Evolutionary conservation across 2,797 vertebrate species (phyloP).

Genomic region (Decapterus maruadsi): DNA sequence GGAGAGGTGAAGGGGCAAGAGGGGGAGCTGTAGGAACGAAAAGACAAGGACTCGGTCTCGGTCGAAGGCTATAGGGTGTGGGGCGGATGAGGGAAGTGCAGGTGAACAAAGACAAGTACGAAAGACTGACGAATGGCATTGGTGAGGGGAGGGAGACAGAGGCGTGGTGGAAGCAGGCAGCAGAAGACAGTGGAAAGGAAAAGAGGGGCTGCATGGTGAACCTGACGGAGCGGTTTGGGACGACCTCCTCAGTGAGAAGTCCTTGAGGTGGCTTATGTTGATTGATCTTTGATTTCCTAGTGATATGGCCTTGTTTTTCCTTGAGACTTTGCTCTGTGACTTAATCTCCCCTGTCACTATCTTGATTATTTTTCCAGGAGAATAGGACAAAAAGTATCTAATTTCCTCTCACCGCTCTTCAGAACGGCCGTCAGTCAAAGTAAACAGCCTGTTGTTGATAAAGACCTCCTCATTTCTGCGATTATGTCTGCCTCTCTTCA

Average conservation of each 20-base stretch:
- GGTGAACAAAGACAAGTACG: constrained; percentile 26
- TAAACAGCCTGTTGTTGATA: constrained; percentile 58
- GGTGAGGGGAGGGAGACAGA: neutral
- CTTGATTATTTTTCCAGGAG: constrained; percentile 43
- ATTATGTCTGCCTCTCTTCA: constrained; percentile 36
- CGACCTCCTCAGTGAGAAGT: constrained; percentile 45
- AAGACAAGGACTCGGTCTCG: constrained; percentile 10
- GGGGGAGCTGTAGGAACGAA: constrained; percentile 31
- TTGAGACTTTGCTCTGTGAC: constrained; percentile 45
- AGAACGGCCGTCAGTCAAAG: constrained; percentile 70
- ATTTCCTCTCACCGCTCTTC: constrained; percentile 53
- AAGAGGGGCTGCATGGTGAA: constrained; percentile 8
- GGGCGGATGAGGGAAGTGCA: constrained; percentile 19
- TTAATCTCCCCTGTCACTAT: constrained; percentile 46
- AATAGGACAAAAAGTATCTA: constrained; percentile 60
- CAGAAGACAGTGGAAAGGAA: constrained; percentile 7
- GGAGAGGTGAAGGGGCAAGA: constrained; percentile 10
- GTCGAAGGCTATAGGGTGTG: neutral
- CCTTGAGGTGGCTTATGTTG: constrained; percentile 49
- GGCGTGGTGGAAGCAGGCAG: neutral
- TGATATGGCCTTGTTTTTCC: constrained; percentile 60
- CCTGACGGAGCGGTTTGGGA: constrained; percentile 18
- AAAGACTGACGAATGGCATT: constrained; percentile 26
- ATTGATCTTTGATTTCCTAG: constrained; percentile 59
- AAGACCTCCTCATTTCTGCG: constrained; percentile 43